These are phyloP conservation scores for Hirtodrosophila histrioides DNA, from an alignment of 2,888 invertebrate genomes.

Conservation along the genomic window DNA sequence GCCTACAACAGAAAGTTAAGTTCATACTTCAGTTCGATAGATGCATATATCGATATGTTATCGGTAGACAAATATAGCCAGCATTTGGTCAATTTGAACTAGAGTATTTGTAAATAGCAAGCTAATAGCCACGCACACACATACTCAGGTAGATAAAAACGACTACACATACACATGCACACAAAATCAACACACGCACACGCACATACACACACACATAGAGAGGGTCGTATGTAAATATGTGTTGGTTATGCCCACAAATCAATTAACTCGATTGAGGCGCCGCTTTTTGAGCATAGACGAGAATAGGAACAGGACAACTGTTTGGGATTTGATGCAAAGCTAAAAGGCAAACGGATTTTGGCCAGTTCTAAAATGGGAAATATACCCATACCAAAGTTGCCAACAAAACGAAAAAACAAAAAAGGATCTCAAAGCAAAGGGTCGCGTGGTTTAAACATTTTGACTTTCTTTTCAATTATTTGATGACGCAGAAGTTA, in stretches of 20 bases:
- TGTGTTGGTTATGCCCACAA: constrained; percentile 80
- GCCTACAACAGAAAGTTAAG: too few species aligned
- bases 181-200: constrained; percentile 61
- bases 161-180: constrained; percentile 7
- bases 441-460: too few species aligned
- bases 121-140: constrained; percentile 64
- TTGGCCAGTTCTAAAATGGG: constrained; percentile 6
- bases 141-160: constrained; percentile 33
- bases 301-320: background rate
- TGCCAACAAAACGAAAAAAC: background rate
- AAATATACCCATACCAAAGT: background rate
- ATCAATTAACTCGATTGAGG: constrained; percentile 83
- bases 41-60: background rate
- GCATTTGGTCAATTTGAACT: too few species aligned
- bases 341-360: constrained; percentile 48
- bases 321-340: constrained; percentile 21
- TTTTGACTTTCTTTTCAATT: too few species aligned
- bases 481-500: too few species aligned
- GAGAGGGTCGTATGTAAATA: constrained; percentile 53
- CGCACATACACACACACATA: constrained; percentile 22
- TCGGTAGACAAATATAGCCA: background rate
- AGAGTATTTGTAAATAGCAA: constrained; percentile 47
- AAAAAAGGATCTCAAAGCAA: too few species aligned
- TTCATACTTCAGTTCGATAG: too few species aligned
- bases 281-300: constrained; percentile 53